phyloP scores from a whole-genome alignment of 2,113 vertebrate genomes.

The Indri indri region DNA sequence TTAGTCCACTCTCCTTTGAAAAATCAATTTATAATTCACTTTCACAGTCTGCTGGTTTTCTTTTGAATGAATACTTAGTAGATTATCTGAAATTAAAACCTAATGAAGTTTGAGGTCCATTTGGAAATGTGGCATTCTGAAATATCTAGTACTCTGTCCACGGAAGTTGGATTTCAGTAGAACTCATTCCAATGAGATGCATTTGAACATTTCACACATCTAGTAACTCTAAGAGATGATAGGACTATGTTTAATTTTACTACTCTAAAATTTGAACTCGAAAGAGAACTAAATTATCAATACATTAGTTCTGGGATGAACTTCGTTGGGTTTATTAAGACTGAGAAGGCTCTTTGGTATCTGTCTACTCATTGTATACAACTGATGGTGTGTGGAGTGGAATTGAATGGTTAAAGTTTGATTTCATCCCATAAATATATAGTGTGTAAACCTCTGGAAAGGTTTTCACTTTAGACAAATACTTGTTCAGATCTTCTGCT shows the following conservation, averaged over 20 bases:
- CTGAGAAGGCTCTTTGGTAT: not conserved
- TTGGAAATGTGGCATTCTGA: slow-evolving; percentile 48
- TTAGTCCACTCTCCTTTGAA: slow-evolving; percentile 38
- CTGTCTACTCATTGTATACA: not conserved
- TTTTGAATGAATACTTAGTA: slow-evolving; percentile 68
- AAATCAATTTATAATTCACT: slow-evolving; percentile 62
- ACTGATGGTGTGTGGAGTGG: not conserved
- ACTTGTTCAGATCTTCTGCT: too few relatives aligned
- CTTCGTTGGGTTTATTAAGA: not conserved
- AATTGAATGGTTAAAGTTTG: not conserved
- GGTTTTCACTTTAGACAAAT: too few relatives aligned
- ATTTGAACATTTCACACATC: not conserved
- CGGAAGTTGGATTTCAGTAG: not conserved
- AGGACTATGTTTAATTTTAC: not conserved
- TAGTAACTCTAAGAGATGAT: not conserved
- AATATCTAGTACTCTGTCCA: not conserved
- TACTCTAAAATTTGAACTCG: slow-evolving; percentile 9
- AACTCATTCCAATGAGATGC: not conserved
- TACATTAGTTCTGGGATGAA: not conserved
- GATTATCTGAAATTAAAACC: slow-evolving; percentile 70
- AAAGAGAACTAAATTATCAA: slow-evolving; percentile 14
- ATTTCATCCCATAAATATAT: not conserved
- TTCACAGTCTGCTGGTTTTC: slow-evolving; percentile 51
- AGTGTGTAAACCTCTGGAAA: not conserved
- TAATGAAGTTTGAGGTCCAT: slow-evolving; percentile 62